phyloP scores from a whole-genome alignment of 1,140 invertebrate species.

The Ephestia elutella region DNA sequence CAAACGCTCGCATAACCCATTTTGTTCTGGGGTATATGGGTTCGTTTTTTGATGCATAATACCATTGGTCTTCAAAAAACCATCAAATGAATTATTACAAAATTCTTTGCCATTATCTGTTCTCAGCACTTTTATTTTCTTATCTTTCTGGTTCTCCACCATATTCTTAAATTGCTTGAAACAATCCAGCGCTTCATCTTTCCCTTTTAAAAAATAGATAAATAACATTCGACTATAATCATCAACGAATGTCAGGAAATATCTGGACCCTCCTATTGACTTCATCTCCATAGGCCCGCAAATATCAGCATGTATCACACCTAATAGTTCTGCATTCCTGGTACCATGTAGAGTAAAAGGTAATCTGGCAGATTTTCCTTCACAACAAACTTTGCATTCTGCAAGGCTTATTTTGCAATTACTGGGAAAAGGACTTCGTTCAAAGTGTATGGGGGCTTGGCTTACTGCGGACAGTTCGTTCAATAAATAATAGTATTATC shows the following conservation, averaged over 20 bases:
- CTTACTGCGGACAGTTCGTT: too few species aligned
- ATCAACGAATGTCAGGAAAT: not conserved
- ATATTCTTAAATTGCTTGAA: conserved; percentile 21
- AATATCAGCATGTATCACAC: too few species aligned
- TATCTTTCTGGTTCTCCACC: conserved; percentile 17
- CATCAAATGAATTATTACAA: conserved; percentile 2
- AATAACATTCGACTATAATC: not conserved
- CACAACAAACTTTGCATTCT: too few species aligned
- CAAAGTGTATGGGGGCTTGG: too few species aligned
- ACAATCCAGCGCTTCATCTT: not conserved
- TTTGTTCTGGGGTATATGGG: not conserved
- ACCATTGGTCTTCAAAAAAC: conserved; percentile 7
- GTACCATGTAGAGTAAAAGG: too few species aligned
- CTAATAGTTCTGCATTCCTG: too few species aligned
- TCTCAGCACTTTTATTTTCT: conserved; percentile 17
- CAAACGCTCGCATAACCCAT: conserved; percentile 32
- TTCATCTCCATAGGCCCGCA: too few species aligned
- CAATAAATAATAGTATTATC: too few species aligned
- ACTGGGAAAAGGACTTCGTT: too few species aligned
- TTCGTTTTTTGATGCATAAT: not conserved
- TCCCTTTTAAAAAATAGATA: not conserved
- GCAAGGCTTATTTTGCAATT: too few species aligned
- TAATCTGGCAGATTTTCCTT: too few species aligned
- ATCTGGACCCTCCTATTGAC: too few species aligned
- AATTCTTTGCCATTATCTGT: not conserved